phyloP scores from a whole-genome alignment of 2,797 vertebrate genomes.

The Adrianichthys oophorus region DNA sequence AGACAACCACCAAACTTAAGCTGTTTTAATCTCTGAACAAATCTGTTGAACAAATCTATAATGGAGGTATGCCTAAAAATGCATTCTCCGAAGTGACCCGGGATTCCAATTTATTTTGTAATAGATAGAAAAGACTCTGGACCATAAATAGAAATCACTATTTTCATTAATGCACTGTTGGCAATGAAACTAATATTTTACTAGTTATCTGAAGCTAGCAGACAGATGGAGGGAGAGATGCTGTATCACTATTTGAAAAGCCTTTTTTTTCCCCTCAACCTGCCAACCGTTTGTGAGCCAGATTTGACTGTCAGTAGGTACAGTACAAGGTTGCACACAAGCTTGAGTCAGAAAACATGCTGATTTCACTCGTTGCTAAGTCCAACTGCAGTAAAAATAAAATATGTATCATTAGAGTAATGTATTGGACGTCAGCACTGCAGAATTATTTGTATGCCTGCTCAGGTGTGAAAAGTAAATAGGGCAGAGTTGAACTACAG shows the following conservation, averaged over 20 bases:
- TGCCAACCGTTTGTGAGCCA: constrained; percentile 31
- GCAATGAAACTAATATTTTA: constrained; percentile 45
- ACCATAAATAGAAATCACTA: constrained; percentile 35
- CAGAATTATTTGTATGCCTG: constrained; percentile 65
- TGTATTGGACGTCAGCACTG: constrained; percentile 47
- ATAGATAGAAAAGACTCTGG: constrained; percentile 27
- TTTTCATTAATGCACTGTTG: constrained; percentile 38
- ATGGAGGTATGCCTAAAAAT: too few species aligned
- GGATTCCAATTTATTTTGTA: constrained; percentile 24
- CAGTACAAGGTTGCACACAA: constrained; percentile 18
- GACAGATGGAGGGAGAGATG: constrained; percentile 44
- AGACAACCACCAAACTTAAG: too few species aligned
- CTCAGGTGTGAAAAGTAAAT: constrained; percentile 66
- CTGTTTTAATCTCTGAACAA: too few species aligned
- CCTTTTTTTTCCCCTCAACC: constrained; percentile 16
- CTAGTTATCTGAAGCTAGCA: constrained; percentile 39
- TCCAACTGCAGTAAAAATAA: constrained; percentile 57
- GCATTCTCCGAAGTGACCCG: background rate
- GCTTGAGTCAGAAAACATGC: constrained; percentile 19
- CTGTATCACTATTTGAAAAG: constrained; percentile 23
- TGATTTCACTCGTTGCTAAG: constrained; percentile 61
- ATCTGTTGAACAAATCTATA: too few species aligned
- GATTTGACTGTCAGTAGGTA: constrained; percentile 35
- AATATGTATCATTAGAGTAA: constrained; percentile 71
- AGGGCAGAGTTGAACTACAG: constrained; percentile 44